A percentile compares a stretch with the other conserved stretches of the same genome.
These are phyloP conservation scores for Pavo muticus DNA, from an alignment of 2,113 vertebrate genomes.

Conservation along the genomic window DNA sequence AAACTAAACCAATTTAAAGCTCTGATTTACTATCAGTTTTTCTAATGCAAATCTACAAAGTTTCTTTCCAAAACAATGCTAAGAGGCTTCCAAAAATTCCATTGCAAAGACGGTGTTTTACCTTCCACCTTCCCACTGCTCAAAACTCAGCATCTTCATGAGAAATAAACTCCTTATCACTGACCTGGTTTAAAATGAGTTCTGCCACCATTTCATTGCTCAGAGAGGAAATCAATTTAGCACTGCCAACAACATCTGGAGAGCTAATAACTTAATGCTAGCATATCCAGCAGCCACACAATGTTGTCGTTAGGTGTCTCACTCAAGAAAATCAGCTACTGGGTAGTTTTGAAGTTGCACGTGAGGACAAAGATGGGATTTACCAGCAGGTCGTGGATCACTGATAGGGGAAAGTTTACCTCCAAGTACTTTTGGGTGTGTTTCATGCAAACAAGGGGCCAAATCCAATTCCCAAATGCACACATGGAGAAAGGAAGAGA, in stretches of 20 bases:
- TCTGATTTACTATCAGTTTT: background rate
- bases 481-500: background rate
- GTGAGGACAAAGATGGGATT: slow-evolving; percentile 53
- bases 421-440: background rate
- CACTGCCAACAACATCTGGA: background rate
- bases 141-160: background rate
- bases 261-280: background rate
- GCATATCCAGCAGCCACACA: background rate
- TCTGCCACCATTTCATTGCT: background rate
- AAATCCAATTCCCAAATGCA: background rate
- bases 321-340: background rate
- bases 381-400: background rate
- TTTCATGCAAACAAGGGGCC: background rate
- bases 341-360: background rate
- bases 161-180: background rate
- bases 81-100: background rate
- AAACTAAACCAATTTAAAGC: background rate
- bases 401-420: background rate
- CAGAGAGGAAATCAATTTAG: background rate
- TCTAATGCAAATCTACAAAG: background rate
- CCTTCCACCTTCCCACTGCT: background rate
- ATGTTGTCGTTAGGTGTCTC: background rate
- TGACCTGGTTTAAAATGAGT: background rate
- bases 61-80: background rate
- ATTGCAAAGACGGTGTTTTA: background rate